phyloP scores from a whole-genome alignment of 2,888 invertebrate species.

The Drosophila percnosoma region DNA sequence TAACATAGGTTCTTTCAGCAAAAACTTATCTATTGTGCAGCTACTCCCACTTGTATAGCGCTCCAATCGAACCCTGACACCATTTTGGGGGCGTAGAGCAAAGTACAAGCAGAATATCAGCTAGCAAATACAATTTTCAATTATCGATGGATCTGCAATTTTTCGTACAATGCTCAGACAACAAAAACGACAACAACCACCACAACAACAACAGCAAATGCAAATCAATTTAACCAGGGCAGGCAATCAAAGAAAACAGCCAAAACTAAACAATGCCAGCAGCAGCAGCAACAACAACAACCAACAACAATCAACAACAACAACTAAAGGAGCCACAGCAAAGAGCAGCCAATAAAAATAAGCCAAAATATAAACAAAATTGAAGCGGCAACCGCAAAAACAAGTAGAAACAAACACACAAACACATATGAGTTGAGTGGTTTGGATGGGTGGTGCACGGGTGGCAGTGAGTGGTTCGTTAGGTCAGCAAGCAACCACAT shows the following conservation, averaged over 20 bases:
- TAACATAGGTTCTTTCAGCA: too few relatives aligned
- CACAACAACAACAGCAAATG: slow-evolving; percentile 46
- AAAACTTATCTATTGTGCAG: slow-evolving; percentile 3
- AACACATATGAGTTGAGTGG: slow-evolving; percentile 19
- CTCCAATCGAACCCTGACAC: slow-evolving; percentile 22
- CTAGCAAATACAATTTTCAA: slow-evolving; percentile 62
- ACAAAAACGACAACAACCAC: slow-evolving; percentile 39
- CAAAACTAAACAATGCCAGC: slow-evolving; percentile 59
- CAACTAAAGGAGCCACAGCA: slow-evolving; percentile 36
- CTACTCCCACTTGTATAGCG: neutral
- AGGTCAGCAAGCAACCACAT: slow-evolving; percentile 53
- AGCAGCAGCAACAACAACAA: slow-evolving; percentile 1
- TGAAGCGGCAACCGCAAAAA: slow-evolving; percentile 60
- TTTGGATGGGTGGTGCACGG: slow-evolving; percentile 10
- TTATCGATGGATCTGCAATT: slow-evolving; percentile 65
- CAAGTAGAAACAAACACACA: slow-evolving; percentile 20
- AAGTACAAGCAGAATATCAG: neutral
- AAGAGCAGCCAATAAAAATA: slow-evolving; percentile 67
- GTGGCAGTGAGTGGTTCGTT: slow-evolving; percentile 19
- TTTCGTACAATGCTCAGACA: slow-evolving; percentile 21
- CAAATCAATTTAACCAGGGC: slow-evolving; percentile 60
- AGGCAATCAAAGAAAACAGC: slow-evolving; percentile 50
- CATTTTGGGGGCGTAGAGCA: slow-evolving; percentile 17
- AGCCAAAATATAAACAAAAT: slow-evolving; percentile 74
- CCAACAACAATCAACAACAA: neutral